Evolutionary conservation across 2,888 invertebrate genomes (phyloP).

Genomic region (Plebejus melissa): DNA sequence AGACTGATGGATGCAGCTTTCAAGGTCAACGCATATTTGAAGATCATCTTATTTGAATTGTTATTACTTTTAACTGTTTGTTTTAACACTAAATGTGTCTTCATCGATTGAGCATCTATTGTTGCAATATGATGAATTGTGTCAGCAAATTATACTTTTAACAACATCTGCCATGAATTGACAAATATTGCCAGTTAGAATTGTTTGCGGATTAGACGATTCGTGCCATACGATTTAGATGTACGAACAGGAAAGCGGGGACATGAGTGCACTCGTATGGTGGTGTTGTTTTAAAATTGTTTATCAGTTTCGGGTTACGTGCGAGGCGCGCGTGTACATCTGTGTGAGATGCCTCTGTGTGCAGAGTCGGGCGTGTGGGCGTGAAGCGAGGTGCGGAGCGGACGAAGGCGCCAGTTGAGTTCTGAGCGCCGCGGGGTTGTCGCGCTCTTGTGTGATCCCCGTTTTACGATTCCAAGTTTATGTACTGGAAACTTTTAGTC

Average conservation of each 20-base stretch:
- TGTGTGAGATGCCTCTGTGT: slow-evolving; percentile 37
- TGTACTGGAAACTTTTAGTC: slow-evolving; percentile 76
- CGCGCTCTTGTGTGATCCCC: slow-evolving; percentile 59
- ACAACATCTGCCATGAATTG: not conserved
- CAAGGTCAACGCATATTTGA: slow-evolving; percentile 14
- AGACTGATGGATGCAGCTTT: slow-evolving; percentile 6
- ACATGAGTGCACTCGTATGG: slow-evolving; percentile 64
- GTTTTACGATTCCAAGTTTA: slow-evolving; percentile 73
- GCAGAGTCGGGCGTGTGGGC: slow-evolving; percentile 53
- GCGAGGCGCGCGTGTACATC: slow-evolving; percentile 39
- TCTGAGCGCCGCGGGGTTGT: slow-evolving; percentile 66
- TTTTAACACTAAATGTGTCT: not conserved
- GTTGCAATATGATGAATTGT: not conserved
- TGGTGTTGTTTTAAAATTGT: slow-evolving; percentile 68
- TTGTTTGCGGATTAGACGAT: slow-evolving; percentile 8
- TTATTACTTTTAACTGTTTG: not conserved
- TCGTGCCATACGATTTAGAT: slow-evolving; percentile 18
- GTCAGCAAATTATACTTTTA: not conserved
- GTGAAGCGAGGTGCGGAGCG: slow-evolving; percentile 59
- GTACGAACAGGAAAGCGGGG: slow-evolving; percentile 39
- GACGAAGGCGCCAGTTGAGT: slow-evolving; percentile 64
- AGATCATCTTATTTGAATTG: slow-evolving; percentile 1
- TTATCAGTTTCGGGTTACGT: slow-evolving; percentile 62
- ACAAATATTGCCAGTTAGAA: not conserved
- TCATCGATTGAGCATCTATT: not conserved